Conservation (phyloP, 1,140 invertebrate genomes). For the Nebria ingens region DNA sequence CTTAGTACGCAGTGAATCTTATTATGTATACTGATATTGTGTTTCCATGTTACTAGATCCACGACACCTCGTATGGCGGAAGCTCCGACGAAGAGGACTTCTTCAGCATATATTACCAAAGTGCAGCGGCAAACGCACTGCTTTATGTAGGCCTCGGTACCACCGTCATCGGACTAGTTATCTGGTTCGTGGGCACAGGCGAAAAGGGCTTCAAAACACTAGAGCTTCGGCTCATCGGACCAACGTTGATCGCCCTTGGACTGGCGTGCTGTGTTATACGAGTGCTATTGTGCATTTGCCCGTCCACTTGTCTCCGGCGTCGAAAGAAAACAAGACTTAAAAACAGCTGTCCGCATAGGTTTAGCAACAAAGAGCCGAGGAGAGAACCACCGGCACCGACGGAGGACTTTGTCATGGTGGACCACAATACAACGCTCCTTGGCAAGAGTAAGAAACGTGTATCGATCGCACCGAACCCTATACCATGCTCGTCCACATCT, state of each 20-base stretch:
- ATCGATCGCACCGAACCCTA: constrained; percentile 27
- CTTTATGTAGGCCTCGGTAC: constrained; percentile 77
- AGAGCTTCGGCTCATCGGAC: constrained; percentile 71
- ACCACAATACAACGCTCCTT: constrained; percentile 25
- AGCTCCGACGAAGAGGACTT: constrained; percentile 53
- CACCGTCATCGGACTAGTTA: constrained; percentile 68
- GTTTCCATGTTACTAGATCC: constrained; percentile 59
- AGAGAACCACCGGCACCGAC: constrained; percentile 32
- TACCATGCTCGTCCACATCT: constrained; percentile 15
- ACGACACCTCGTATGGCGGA: constrained; percentile 59
- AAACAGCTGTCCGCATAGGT: constrained; percentile 27
- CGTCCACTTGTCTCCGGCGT: constrained; percentile 30
- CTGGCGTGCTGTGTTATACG: constrained; percentile 46
- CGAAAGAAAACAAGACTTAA: constrained; percentile 29
- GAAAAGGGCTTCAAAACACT: constrained; percentile 82
- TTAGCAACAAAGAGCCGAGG: neutral
- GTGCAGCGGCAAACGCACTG: constrained; percentile 60
- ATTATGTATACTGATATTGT: no score
- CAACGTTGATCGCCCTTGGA: constrained; percentile 48
- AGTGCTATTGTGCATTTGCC: constrained; percentile 46
- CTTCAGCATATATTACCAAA: constrained; percentile 43
- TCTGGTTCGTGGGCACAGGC: constrained; percentile 79
- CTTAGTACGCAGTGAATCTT: no score
- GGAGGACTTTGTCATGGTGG: constrained; percentile 24
- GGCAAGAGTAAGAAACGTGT: constrained; percentile 30